Evolutionary conservation across 2,888 invertebrate species (phyloP), one percentile per base, ranked within the genome.

Genomic region (Stenodema calcarata): DNA sequence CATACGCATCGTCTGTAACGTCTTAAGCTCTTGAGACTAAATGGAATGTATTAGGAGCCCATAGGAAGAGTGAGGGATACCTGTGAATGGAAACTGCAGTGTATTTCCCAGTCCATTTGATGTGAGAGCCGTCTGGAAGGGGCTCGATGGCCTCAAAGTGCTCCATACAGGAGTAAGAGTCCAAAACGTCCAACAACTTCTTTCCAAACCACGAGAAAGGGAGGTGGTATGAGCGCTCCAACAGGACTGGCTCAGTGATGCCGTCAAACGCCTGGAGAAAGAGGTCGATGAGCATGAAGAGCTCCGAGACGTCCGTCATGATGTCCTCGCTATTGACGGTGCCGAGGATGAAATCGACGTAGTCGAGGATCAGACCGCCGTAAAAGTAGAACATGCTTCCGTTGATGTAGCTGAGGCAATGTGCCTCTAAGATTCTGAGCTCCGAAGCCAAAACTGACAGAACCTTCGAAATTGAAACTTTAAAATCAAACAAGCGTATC

Each of bases 201-300:
- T 87, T 87, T 0, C 87, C 88, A 42, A 88, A 88, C 88, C 88
- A 88, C 6, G 88, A 88, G n/a, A 80, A 87, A 23, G 88, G 88
- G 16, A 88, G 35, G 54, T 84, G 83, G n/a, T 83, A 80, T 9
- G 87, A 88, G 35, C 73, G 79, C 27, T 85, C 70, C 23, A 87
- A 44, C 18, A 88, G 54, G 16, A 69, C 35, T 6, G 88, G 88
- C 28, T 88, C 88, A 0, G 83, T 76, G 9, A 87, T 41, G 3
- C 47, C 23, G 62, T 88, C 88, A 62, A 88, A 88, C 27, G 83
- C 50, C 41, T 86, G 69, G 35, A 88, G 70, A 41, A 88, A 88
- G 35, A 50, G 44, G 30, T 87, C 85, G 28, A 84, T 79, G 27
- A 84, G 50, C 27, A 84, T 84, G 42, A 84, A 79, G 18, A 88